Evolutionary conservation across 2,797 vertebrate species (phyloP).

Genomic region (Rhodeus uyekii): DNA sequence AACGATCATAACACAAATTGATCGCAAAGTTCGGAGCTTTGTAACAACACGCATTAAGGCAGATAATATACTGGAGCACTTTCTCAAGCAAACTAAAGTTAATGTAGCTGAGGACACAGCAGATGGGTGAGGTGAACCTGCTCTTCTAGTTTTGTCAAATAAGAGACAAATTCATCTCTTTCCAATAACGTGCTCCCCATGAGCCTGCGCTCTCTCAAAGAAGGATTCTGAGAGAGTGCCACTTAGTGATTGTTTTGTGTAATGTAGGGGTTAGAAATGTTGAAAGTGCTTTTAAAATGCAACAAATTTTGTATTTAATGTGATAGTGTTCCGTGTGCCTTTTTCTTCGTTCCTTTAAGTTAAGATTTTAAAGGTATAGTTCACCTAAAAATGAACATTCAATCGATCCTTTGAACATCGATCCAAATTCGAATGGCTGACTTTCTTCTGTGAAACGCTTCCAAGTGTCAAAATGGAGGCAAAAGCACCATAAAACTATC

Average conservation of each 20-base stretch:
- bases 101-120: conserved; percentile 64
- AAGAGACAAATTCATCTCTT: conserved; percentile 45
- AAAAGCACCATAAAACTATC: neutral
- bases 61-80: conserved; percentile 60
- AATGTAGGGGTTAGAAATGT: conserved; percentile 79
- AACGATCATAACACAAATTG: conserved; percentile 7
- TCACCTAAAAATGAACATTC: neutral
- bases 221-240: conserved; percentile 51
- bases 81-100: conserved; percentile 63
- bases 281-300: conserved; percentile 69
- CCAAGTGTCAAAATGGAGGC: neutral
- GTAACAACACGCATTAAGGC: conserved; percentile 55
- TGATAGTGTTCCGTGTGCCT: conserved; percentile 90
- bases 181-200: conserved; percentile 16
- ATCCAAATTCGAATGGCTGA: neutral
- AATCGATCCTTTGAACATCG: too few relatives aligned
- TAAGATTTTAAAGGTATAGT: conserved; percentile 64
- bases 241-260: conserved; percentile 82
- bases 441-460: neutral
- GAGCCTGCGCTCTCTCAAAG: conserved; percentile 45
- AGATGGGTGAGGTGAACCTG: conserved; percentile 42
- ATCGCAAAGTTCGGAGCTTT: conserved; percentile 2
- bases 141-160: conserved; percentile 35
- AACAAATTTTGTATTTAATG: conserved; percentile 78
- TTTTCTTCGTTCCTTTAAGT: conserved; percentile 78